phyloP scores from a whole-genome alignment of 2,113 vertebrate species.

The Corydoras sp. region DNA sequence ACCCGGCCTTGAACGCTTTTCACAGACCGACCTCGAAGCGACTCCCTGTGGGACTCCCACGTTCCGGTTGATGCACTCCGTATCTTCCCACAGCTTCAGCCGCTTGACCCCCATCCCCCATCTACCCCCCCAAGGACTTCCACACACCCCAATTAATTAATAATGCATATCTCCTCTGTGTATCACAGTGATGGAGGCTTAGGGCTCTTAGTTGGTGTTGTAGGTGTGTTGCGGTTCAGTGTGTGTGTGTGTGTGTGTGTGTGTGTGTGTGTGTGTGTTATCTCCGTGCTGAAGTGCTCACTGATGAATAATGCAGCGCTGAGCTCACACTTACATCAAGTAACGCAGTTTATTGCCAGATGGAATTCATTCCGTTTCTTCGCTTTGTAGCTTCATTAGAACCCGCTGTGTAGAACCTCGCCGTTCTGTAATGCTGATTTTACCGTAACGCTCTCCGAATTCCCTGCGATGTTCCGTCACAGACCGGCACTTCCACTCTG shows the following conservation, averaged over 20 bases:
- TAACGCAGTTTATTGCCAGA: not conserved
- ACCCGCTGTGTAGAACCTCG: too few species aligned
- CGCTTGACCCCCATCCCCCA: not conserved
- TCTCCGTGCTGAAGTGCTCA: not conserved
- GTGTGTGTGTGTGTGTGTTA: not conserved
- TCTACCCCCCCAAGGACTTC: not conserved
- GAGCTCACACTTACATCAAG: not conserved
- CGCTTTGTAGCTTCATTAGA: too few species aligned
- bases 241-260: not conserved
- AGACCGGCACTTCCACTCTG: too few species aligned
- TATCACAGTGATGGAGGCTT: conserved; percentile 22
- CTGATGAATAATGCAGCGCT: conserved; percentile 21
- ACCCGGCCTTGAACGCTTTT: not conserved
- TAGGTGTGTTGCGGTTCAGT: not conserved
- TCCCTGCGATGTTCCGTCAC: too few species aligned
- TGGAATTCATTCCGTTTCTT: too few species aligned
- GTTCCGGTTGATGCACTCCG: not conserved
- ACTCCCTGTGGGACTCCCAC: conserved; percentile 6
- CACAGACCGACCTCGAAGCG: not conserved
- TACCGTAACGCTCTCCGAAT: too few species aligned
- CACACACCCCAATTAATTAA: not conserved
- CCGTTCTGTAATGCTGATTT: too few species aligned
- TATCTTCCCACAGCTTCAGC: not conserved
- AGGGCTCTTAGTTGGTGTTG: conserved; percentile 5
- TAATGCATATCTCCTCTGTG: conserved; percentile 14